phyloP scores from a whole-genome alignment of 2,888 invertebrate species.

The Orthonychiurus folsomi region DNA sequence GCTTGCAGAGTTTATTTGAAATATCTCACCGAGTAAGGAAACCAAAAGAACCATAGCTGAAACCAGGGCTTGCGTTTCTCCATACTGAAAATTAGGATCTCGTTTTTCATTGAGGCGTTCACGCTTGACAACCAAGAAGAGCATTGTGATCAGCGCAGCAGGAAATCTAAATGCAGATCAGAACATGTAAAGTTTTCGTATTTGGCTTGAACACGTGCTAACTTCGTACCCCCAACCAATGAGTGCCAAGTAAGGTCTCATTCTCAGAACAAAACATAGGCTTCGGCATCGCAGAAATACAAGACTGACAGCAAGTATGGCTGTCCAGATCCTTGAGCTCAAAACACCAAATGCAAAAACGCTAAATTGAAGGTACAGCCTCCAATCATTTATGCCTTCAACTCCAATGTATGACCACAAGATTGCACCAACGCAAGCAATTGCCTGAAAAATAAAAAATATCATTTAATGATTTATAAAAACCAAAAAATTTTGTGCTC shows the following conservation, averaged over 20 bases:
- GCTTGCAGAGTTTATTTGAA: no score
- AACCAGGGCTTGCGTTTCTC: constrained; percentile 65
- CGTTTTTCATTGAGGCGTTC: constrained; percentile 53
- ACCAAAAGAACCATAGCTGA: constrained; percentile 65
- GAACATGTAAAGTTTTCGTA: not conserved
- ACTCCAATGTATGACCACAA: constrained; percentile 55
- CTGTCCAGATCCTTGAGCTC: constrained; percentile 75
- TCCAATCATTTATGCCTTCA: constrained; percentile 52
- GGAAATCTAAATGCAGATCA: constrained; percentile 50
- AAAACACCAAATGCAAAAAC: constrained; percentile 63
- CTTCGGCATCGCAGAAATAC: constrained; percentile 75
- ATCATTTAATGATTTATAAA: constrained; percentile 17
- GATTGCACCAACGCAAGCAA: constrained; percentile 64
- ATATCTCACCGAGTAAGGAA: constrained; percentile 65
- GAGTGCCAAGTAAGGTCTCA: constrained; percentile 60
- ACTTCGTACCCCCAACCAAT: constrained; percentile 52
- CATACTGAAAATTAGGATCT: constrained; percentile 68
- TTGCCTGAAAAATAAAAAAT: constrained; percentile 49
- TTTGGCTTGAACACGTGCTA: not conserved
- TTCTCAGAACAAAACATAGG: constrained; percentile 66
- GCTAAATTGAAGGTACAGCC: constrained; percentile 63
- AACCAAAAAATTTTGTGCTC: no score
- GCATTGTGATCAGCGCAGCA: constrained; percentile 55
- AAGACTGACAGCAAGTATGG: constrained; percentile 68
- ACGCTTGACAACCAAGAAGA: constrained; percentile 53